These are phyloP conservation scores for Acanthurus leucopareius DNA, from an alignment of 2,797 vertebrate species.

Conservation along the genomic window DNA sequence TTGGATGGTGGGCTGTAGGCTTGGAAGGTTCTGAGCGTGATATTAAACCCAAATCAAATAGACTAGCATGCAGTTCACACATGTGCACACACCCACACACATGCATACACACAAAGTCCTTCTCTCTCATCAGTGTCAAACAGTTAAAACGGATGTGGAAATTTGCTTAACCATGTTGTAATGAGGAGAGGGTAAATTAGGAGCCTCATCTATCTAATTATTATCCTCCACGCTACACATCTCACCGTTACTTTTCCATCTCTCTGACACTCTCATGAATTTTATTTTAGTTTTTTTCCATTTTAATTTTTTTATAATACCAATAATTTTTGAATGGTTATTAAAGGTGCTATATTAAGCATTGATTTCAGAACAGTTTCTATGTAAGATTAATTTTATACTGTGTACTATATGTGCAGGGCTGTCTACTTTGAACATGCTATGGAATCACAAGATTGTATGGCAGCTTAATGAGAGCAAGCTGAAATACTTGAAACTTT, in stretches of 20 bases:
- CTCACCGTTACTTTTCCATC: conserved; percentile 37
- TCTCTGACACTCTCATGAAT: conserved; percentile 17
- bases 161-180: conserved; percentile 67
- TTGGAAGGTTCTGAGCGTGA: conserved; percentile 47
- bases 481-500: no score
- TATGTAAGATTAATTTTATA: no score
- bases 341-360: no score
- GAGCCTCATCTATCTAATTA: conserved; percentile 65
- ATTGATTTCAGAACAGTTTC: no score
- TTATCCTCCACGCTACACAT: conserved; percentile 35
- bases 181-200: conserved; percentile 64
- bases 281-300: neutral
- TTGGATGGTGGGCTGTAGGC: conserved; percentile 35
- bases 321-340: conserved; percentile 6
- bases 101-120: conserved; percentile 31
- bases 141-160: conserved; percentile 54
- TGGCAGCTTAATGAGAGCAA: no score
- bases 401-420: no score
- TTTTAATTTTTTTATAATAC: neutral
- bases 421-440: no score
- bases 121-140: conserved; percentile 72
- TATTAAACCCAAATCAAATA: conserved; percentile 59
- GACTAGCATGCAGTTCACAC: conserved; percentile 49
- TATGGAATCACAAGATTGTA: no score
- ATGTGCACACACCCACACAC: conserved; percentile 15